phyloP scores from a whole-genome alignment of 2,113 vertebrate species.

The Syrrhaptes paradoxus region DNA sequence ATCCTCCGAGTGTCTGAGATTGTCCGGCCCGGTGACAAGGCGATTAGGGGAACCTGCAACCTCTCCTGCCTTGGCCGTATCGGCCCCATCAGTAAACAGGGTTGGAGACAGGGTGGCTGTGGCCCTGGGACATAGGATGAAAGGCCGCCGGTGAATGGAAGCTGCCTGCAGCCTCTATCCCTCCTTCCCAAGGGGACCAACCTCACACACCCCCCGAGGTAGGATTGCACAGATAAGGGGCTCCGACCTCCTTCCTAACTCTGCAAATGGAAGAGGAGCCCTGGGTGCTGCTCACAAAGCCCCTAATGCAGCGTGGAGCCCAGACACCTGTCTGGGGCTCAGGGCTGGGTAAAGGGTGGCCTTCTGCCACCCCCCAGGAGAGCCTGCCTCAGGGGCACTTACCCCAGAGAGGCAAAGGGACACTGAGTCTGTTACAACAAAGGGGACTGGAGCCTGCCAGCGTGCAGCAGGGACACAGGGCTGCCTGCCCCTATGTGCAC shows the following conservation, averaged over 20 bases:
- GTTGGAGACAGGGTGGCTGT: constrained; percentile 75
- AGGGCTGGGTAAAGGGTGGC: not conserved
- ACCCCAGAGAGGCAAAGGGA: not conserved
- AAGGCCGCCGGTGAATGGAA: constrained; percentile 31
- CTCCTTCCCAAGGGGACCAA: not conserved
- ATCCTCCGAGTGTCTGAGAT: constrained; percentile 70
- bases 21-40: constrained; percentile 52
- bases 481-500: not conserved
- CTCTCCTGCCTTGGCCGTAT: constrained; percentile 58
- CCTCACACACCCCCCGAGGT: not conserved
- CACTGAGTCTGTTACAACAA: fast-evolving
- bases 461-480: too few species aligned
- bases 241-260: not conserved
- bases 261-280: not conserved
- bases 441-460: not conserved
- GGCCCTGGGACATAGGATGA: constrained; percentile 67
- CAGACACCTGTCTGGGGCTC: not conserved
- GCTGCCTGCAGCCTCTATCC: not conserved
- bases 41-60: constrained; percentile 58
- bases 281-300: not conserved
- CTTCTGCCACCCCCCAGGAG: not conserved
- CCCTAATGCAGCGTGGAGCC: fast-evolving
- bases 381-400: not conserved
- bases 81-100: constrained; percentile 76
- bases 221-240: not conserved